Conservation (phyloP, 2,113 vertebrate species). For the Leucopsar rothschildi region DNA sequence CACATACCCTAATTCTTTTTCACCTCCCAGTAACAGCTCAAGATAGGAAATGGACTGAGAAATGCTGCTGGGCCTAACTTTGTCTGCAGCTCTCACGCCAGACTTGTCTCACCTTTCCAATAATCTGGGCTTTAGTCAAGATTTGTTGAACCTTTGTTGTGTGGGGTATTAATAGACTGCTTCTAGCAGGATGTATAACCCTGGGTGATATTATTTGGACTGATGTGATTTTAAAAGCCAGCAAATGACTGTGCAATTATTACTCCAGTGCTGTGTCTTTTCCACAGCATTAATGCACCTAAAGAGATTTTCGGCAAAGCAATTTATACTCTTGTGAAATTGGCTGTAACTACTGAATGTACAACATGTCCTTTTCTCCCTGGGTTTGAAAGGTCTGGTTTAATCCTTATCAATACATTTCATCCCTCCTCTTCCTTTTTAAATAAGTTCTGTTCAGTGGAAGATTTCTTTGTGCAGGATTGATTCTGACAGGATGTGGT, state of each 20-base stretch:
- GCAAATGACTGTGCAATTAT: conserved; percentile 62
- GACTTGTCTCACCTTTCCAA: background rate
- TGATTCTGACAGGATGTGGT: background rate
- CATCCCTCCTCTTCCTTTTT: background rate
- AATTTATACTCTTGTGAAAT: conserved; percentile 51
- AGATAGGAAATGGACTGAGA: background rate
- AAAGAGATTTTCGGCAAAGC: conserved; percentile 61
- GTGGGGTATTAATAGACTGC: conserved; percentile 5
- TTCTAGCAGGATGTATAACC: conserved; percentile 43
- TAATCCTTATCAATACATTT: conserved; percentile 5
- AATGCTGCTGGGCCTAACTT: background rate
- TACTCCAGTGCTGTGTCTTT: conserved; percentile 15
- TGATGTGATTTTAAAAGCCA: conserved; percentile 71
- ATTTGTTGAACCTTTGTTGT: background rate
- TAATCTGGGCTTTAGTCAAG: background rate
- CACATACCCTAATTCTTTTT: background rate
- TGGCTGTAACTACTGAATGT: conserved; percentile 38
- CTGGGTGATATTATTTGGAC: conserved; percentile 59
- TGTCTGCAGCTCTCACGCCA: background rate
- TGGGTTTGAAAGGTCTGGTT: background rate
- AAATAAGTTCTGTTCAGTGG: background rate
- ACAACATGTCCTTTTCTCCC: background rate
- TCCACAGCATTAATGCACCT: conserved; percentile 44
- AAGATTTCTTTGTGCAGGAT: conserved; percentile 20
- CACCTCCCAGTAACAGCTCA: background rate